phyloP scores from a whole-genome alignment of 1,140 invertebrate species.

The Drosophila subobscura region DNA sequence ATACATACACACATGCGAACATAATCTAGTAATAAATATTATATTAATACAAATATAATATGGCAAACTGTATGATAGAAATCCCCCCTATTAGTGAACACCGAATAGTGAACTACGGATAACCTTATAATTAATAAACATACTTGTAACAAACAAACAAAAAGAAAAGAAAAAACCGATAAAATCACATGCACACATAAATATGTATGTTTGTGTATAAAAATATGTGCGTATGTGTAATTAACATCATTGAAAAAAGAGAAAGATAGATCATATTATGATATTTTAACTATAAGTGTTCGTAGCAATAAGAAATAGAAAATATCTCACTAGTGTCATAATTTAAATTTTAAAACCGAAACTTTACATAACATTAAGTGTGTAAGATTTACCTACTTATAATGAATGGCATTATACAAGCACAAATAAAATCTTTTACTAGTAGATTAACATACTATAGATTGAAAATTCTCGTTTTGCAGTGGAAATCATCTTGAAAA shows the following conservation, averaged over 20 bases:
- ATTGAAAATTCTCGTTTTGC: too few relatives aligned
- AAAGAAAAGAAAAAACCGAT: neutral
- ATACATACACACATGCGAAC: too few relatives aligned
- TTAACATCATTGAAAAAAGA: slow-evolving; percentile 10
- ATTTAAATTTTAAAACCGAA: slow-evolving; percentile 34
- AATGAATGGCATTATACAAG: slow-evolving; percentile 57
- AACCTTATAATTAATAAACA: too few relatives aligned
- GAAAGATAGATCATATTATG: slow-evolving; percentile 19
- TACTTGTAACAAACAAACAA: too few relatives aligned
- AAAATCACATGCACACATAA: slow-evolving; percentile 2
- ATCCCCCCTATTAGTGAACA: too few relatives aligned
- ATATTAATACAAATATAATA: too few relatives aligned
- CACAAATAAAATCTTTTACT: slow-evolving; percentile 61
- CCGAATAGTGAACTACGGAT: too few relatives aligned
- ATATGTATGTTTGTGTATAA: slow-evolving; percentile 12
- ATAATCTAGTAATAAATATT: too few relatives aligned
- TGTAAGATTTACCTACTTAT: slow-evolving; percentile 53
- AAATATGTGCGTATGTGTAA: slow-evolving; percentile 23
- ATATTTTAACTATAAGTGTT: slow-evolving; percentile 55
- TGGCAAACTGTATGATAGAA: too few relatives aligned
- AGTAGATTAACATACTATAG: slow-evolving; percentile 42
- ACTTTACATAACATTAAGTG: slow-evolving; percentile 41
- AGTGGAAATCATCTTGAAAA: too few relatives aligned
- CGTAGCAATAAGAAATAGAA: slow-evolving; percentile 43
- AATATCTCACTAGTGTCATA: slow-evolving; percentile 52